Evolutionary conservation across 2,797 vertebrate genomes (phyloP).

Genomic region (Petrocephalus sullivani): DNA sequence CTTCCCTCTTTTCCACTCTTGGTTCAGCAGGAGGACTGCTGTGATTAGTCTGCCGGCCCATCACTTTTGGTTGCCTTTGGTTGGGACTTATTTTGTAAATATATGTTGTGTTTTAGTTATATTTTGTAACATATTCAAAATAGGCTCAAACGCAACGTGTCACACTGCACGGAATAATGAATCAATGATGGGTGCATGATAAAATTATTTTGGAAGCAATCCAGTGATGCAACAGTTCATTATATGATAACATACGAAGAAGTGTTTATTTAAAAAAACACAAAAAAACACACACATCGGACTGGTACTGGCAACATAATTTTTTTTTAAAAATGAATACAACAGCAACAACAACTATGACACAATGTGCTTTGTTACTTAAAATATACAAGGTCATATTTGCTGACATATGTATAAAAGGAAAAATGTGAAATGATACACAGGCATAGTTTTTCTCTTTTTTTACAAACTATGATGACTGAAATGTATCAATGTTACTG

Average conservation of each 20-base stretch:
- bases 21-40: neutral
- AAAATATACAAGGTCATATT: constrained; percentile 76
- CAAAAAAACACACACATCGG: constrained; percentile 69
- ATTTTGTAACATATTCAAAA: neutral
- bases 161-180: neutral
- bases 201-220: neutral
- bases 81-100: neutral
- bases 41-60: neutral
- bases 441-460: neutral
- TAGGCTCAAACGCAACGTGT: neutral
- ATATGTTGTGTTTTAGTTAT: neutral
- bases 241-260: neutral
- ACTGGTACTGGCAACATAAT: constrained; percentile 79
- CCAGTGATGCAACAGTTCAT: neutral
- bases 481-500: constrained; percentile 55
- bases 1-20: neutral
- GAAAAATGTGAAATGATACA: constrained; percentile 36
- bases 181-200: neutral
- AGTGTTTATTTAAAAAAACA: constrained; percentile 48
- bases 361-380: constrained; percentile 70
- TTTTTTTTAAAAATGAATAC: constrained; percentile 80
- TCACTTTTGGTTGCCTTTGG: neutral
- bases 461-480: constrained; percentile 47
- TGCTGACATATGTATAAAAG: constrained; percentile 62
- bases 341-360: constrained; percentile 86